Base-by-base conservation (phyloP, 2,113 vertebrate species). In the Esox niger region DNA sequence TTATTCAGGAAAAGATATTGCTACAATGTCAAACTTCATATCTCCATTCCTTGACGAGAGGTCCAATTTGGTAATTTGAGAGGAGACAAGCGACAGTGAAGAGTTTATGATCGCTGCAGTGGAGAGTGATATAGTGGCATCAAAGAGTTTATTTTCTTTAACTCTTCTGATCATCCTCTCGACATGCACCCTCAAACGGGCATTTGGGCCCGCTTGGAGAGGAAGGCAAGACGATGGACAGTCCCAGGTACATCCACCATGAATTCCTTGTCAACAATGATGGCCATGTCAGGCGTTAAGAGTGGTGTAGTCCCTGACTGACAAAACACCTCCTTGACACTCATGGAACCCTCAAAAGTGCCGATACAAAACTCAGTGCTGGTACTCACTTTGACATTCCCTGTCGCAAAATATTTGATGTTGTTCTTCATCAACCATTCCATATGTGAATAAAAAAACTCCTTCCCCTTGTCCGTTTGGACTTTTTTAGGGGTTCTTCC, bases 61-160 rank as follows among this genome's bases (percentile, higher is more conserved):
- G n/a, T n/a, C n/a, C n/a, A n/a, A n/a, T n/a, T n/a, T n/a, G n/a
- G n/a, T n/a, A n/a, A n/a, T n/a, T n/a, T n/a, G n/a, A n/a, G n/a
- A n/a, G n/a, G n/a, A n/a, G n/a, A n/a, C n/a, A n/a, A n/a, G n/a
- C n/a, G n/a, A n/a, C n/a, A n/a, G n/a, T n/a, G n/a, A n/a, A n/a
- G n/a, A n/a, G n/a, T 74, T 78, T 15, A 78, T 71, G 52, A 20
- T 64, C 27, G 52, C 15, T 4, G 31, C 27, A 15, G 60, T 52
- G 55, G 29, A 46, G 8, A 59, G 49, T 35, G 64, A 68, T 30
- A 74, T 74, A 13, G 25, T 21, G 0, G 52, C 64, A 3, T 78
- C 71, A 63, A 74, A 71, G 1, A 78, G 31, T 46, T 74, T 74
- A 52, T 71, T n/a, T 63, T 71, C 47, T 13, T 73, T 77, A 8